Conservation (phyloP, 2,888 invertebrate species). For the Galeruca laticollis region DNA sequence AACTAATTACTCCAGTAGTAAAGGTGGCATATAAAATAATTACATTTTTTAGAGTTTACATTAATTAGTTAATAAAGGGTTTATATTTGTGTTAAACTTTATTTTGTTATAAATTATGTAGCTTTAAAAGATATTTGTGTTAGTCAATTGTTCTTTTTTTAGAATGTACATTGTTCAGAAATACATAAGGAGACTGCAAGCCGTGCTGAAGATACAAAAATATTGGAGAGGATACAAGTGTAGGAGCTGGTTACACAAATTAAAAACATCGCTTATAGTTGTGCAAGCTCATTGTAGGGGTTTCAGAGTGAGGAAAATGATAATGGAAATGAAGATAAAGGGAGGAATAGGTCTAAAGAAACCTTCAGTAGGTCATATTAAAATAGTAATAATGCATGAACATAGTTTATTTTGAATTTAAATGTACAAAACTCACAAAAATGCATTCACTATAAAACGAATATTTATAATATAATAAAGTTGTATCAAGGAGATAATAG, state of each 20-base stretch:
- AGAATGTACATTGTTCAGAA: constrained; percentile 75
- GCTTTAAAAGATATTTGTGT: not conserved
- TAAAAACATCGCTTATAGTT: constrained; percentile 71
- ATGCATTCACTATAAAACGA: too few species aligned
- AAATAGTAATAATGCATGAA: not conserved
- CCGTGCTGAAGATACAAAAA: constrained; percentile 80
- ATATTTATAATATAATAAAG: too few species aligned
- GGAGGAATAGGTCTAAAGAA: constrained; percentile 39
- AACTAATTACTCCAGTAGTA: too few species aligned
- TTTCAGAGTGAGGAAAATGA: constrained; percentile 71
- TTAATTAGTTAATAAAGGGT: too few species aligned
- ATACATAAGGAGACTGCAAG: constrained; percentile 68
- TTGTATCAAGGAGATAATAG: too few species aligned
- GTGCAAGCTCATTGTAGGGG: constrained; percentile 84
- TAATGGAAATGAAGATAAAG: constrained; percentile 66
- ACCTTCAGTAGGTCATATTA: constrained; percentile 40
- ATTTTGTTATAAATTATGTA: too few species aligned
- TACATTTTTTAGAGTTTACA: too few species aligned
- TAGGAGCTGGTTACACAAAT: constrained; percentile 75
- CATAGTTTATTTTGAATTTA: too few species aligned
- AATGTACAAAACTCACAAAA: too few species aligned
- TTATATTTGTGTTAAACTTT: too few species aligned
- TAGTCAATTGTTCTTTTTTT: constrained; percentile 12
- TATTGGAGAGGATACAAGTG: constrained; percentile 80
- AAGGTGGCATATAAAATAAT: too few species aligned